These are phyloP conservation scores for Nemotelus nigrinus DNA, from an alignment of 2,888 invertebrate species.

Conservation along the genomic window DNA sequence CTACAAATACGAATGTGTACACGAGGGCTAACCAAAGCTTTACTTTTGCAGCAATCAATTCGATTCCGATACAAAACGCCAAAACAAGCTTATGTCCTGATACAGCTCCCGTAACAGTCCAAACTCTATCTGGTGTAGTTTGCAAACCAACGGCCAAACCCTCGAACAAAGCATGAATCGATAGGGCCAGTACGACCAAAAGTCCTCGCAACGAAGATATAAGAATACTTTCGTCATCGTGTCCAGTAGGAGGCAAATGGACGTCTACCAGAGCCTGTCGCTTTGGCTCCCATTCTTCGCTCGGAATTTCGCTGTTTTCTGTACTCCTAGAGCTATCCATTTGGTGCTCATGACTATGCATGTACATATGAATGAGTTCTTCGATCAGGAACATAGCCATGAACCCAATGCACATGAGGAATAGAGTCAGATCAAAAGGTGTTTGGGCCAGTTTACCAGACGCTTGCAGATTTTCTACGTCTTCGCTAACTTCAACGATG, in stretches of 20 bases:
- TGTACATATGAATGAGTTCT: slow-evolving; percentile 75
- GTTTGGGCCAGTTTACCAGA: slow-evolving; percentile 63
- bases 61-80: slow-evolving; percentile 83
- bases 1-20: slow-evolving; percentile 76
- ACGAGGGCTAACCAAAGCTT: slow-evolving; percentile 69
- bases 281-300: background rate
- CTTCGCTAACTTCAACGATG: slow-evolving; percentile 76
- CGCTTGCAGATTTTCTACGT: slow-evolving; percentile 68
- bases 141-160: slow-evolving; percentile 82
- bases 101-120: slow-evolving; percentile 81
- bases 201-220: slow-evolving; percentile 69
- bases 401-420: slow-evolving; percentile 76
- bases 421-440: slow-evolving; percentile 72
- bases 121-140: slow-evolving; percentile 68
- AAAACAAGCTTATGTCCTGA: slow-evolving; percentile 83
- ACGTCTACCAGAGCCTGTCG: slow-evolving; percentile 7
- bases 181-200: slow-evolving; percentile 79
- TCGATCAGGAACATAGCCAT: slow-evolving; percentile 78
- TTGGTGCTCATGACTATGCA: slow-evolving; percentile 63
- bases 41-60: slow-evolving; percentile 74
- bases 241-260: slow-evolving; percentile 15
- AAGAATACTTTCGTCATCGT: slow-evolving; percentile 60
- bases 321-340: no score
- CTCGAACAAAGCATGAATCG: slow-evolving; percentile 83
- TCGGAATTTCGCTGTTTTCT: no score